Evolutionary conservation across 1,140 invertebrate species (phyloP).

Genomic region (Zophobas atratus): DNA sequence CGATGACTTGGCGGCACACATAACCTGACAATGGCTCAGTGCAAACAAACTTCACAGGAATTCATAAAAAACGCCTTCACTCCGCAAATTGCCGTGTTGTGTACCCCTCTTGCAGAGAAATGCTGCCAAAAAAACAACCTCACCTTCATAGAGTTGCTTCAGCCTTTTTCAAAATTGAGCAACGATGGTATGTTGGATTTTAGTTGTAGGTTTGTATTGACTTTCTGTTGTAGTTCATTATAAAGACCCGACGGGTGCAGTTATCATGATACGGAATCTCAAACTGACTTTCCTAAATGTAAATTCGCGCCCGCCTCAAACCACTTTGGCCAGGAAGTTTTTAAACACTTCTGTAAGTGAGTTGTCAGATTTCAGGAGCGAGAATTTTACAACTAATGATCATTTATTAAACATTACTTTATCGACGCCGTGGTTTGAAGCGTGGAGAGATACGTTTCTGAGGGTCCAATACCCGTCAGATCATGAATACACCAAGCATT

Average conservation of each 20-base stretch:
- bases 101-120: constrained; percentile 85
- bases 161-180: constrained; percentile 88
- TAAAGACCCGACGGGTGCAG: constrained; percentile 85
- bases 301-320: constrained; percentile 84
- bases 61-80: constrained; percentile 92
- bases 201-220: constrained; percentile 50
- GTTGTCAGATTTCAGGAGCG: constrained; percentile 77
- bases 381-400: constrained; percentile 69
- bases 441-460: constrained; percentile 94
- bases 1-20: constrained; percentile 2
- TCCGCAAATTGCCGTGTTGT: constrained; percentile 89
- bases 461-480: constrained; percentile 92
- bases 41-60: constrained; percentile 82
- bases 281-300: constrained; percentile 87
- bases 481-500: constrained; percentile 96
- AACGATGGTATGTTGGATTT: constrained; percentile 77
- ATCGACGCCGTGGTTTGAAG: constrained; percentile 94
- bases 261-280: constrained; percentile 83
- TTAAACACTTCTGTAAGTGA: constrained; percentile 89
- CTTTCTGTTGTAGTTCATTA: constrained; percentile 78
- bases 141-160: constrained; percentile 89
- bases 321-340: constrained; percentile 87
- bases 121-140: constrained; percentile 93
- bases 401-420: constrained; percentile 78
- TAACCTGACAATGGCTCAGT: constrained; percentile 72